Base-by-base conservation (phyloP, 2,888 invertebrate species). In the Gasteruption jaculator region DNA sequence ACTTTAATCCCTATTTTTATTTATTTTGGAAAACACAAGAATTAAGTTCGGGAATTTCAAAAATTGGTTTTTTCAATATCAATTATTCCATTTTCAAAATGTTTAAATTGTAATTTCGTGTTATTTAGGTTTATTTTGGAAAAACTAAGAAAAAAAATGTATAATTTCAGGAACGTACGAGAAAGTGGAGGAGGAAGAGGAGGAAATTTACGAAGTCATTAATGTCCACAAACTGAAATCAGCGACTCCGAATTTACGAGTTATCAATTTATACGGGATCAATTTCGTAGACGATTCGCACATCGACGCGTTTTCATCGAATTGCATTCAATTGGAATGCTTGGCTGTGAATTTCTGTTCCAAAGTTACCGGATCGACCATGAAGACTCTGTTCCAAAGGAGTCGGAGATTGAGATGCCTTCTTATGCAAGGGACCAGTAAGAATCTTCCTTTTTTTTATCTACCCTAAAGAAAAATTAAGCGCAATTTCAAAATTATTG, bases 191-290 rank as follows among this genome's bases (percentile, higher is more conserved):
- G 96, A 97, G 65, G 97, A 96, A 61, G 97, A 99, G 63, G 99
- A 99, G 65, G 99, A 99, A 75, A 95, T 97, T 57, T 96, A 96
- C 72, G 96, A 96, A 72, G 95, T 95, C 4, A 94, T 99, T 58
- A 99, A 99, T 75, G 94, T 99, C 18, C 95, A 96, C 71, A 99
- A 96, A 68, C 76, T 99, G 40, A 99, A 99, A 73, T 91, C 94
- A 1, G 96, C 96, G 4, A 95, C 96, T 0, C 99, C 99, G 0
- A 99, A 99, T 74, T 76, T 99, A 47, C 79, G 94, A 49, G 93
- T 97, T 6, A 96, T 99, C 61, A 99, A 99, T 72, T 75, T 99
- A 34, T 99, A 96, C 70, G 99, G 99, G 0, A 97, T 99, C 54
- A 94, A 94, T 72, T 96, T 96, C 57, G 91, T 96, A 5, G 97